Evolutionary conservation across 2,797 vertebrate genomes (phyloP).

Genomic region (Selene dorsalis): DNA sequence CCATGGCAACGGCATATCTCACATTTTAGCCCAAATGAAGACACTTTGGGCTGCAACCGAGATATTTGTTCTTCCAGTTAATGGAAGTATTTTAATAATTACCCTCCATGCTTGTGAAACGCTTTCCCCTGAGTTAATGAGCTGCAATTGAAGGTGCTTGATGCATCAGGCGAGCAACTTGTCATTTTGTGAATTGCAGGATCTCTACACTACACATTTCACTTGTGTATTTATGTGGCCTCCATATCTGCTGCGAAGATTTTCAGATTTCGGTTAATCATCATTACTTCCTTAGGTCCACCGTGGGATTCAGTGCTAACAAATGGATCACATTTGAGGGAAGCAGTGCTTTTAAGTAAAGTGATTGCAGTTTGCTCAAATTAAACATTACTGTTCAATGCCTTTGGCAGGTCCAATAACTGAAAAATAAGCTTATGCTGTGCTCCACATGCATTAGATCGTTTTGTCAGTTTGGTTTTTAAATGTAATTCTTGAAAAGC

Average conservation of each 20-base stretch:
- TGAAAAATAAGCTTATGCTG: conserved; percentile 48
- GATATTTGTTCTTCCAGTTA: conserved; percentile 84
- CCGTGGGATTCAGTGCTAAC: conserved; percentile 42
- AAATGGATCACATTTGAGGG: conserved; percentile 39
- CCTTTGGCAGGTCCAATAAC: conserved; percentile 52
- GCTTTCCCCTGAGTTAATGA: conserved; percentile 80
- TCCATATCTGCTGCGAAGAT: conserved; percentile 42
- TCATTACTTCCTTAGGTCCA: conserved; percentile 38
- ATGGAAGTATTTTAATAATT: conserved; percentile 81
- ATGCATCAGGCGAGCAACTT: conserved; percentile 70
- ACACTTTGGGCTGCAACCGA: conserved; percentile 86
- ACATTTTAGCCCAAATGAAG: conserved; percentile 96
- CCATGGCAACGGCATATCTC: conserved; percentile 97
- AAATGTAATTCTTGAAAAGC: conserved; percentile 57
- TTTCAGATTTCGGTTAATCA: conserved; percentile 54
- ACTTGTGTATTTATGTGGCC: conserved; percentile 55
- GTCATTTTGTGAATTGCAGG: conserved; percentile 74
- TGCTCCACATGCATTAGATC: conserved; percentile 37
- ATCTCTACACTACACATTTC: conserved; percentile 69
- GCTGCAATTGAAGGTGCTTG: conserved; percentile 71
- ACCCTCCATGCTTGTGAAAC: conserved; percentile 63
- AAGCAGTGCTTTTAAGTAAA: conserved; percentile 46
- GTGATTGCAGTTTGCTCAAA: conserved; percentile 51
- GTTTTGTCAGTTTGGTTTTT: conserved; percentile 56
- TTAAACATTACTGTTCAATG: conserved; percentile 49